Evolutionary conservation across 2,113 vertebrate genomes (phyloP), one percentile per base, ranked within the genome.

Genomic region (Phocoena sinus): DNA sequence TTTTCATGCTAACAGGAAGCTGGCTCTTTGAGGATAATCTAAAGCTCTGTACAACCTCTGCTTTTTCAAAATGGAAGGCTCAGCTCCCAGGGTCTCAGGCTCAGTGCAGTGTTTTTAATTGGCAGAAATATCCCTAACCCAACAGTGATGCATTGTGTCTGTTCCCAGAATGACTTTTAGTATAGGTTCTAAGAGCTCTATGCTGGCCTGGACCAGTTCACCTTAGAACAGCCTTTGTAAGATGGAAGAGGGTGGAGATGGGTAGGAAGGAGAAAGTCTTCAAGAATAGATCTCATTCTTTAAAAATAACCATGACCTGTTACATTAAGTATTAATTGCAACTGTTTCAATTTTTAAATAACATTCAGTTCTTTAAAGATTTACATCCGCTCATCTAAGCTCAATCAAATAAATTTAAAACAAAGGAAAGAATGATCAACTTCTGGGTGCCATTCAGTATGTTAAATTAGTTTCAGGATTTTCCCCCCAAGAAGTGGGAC

Each of bases 301-400:
- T 95, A 76, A 95, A 97, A 97, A 95, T 97, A 92, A 88, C 33
- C 79, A 63, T 94, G 87, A 90, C 70, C 82, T 92, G 44, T 94
- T 89, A 70, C 36, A 97, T 96, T 96, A 97, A 88, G 96, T 88
- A 97, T 97, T 97, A 95, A 97, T 97, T 96, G 68, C 68, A 97
- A 79, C 62, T 94, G 21, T 95, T 96, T 97, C 76, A 81, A 50
- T 82, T 97, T 96, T 97, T 97, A 97, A 97, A 87, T 97, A 96
- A 97, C 70, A 76, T 70, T 73, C 73, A 74, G 28, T 67, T 94
- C 84, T 96, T 98, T 87, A 97, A 96, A 95, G 65, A 97, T 96
- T 96, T 94, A 96, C 2, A 74, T 21, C 9, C 4, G 65, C 50
- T 95, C 77, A 74, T 95, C 85, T 89, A 79, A 81, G 71, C 58